These are phyloP conservation scores for Syngnathoides biaculeatus DNA, from an alignment of 2,113 vertebrate genomes.

Conservation along the genomic window DNA sequence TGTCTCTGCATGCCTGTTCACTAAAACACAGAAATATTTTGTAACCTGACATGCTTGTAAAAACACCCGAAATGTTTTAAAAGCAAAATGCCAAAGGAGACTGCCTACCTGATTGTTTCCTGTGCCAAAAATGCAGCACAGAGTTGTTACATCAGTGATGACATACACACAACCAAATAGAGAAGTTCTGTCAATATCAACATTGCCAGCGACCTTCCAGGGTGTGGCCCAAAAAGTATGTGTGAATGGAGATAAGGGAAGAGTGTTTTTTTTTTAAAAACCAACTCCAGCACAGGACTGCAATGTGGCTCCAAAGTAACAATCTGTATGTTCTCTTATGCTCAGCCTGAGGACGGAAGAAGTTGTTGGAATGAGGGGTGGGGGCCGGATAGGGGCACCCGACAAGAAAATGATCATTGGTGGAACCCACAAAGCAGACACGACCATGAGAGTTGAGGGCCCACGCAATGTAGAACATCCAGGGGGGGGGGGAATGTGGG, in stretches of 20 bases:
- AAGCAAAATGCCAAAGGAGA: background rate
- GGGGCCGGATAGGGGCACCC: too few relatives aligned
- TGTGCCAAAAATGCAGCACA: background rate
- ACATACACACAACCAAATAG: constrained; percentile 14
- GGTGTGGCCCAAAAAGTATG: constrained; percentile 33
- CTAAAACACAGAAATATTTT: constrained; percentile 23
- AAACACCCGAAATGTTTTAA: background rate
- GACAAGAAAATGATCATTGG: too few relatives aligned
- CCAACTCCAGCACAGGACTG: background rate
- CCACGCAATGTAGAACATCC: too few relatives aligned
- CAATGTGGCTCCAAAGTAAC: background rate
- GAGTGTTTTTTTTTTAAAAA: background rate
- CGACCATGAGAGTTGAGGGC: too few relatives aligned
- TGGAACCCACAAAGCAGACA: too few relatives aligned
- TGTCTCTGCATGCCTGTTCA: constrained; percentile 42
- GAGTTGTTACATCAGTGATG: background rate
- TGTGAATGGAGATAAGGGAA: constrained; percentile 57
- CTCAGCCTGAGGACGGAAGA: too few relatives aligned
- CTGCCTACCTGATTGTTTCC: constrained; percentile 43
- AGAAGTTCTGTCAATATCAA: constrained; percentile 16
- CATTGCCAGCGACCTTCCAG: background rate
- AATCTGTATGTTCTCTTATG: background rate
- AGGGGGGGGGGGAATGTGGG: too few relatives aligned
- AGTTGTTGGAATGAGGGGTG: too few relatives aligned
- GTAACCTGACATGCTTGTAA: background rate